These are phyloP conservation scores for Mamestra configurata DNA, from an alignment of 1,140 invertebrate genomes.

Conservation along the genomic window DNA sequence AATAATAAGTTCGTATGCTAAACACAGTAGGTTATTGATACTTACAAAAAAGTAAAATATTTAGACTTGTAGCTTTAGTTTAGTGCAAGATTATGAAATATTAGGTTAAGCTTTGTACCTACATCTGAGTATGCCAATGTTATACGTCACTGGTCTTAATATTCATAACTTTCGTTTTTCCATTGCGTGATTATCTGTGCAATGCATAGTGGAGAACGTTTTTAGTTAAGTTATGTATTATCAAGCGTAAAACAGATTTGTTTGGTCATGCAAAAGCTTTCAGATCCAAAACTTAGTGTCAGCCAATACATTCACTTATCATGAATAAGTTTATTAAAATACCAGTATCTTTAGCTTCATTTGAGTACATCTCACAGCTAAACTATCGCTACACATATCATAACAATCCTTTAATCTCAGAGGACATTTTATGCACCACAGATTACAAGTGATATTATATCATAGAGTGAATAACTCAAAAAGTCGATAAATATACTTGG, in stretches of 20 bases:
- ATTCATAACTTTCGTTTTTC: background rate
- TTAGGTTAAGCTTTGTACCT: background rate
- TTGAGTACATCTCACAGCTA: constrained; percentile 19
- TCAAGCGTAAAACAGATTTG: background rate
- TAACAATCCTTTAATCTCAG: constrained; percentile 75
- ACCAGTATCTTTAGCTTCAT: background rate
- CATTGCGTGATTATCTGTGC: background rate
- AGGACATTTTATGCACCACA: constrained; percentile 77
- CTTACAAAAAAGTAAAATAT: constrained; percentile 63
- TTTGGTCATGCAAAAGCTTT: background rate
- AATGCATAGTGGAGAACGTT: constrained; percentile 12
- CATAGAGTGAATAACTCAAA: constrained; percentile 31
- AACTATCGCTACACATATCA: constrained; percentile 41
- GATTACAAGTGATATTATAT: constrained; percentile 60
- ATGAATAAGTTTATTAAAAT: background rate
- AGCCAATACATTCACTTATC: background rate
- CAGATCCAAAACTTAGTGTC: background rate
- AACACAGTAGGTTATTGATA: constrained; percentile 64
- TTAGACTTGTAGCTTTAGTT: constrained; percentile 37
- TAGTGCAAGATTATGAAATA: constrained; percentile 14
- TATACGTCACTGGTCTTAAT: background rate
- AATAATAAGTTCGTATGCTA: constrained; percentile 64
- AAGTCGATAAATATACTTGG: constrained; percentile 61
- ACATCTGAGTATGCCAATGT: background rate
- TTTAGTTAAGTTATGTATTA: background rate